Evolutionary conservation across 2,888 invertebrate genomes (phyloP), one percentile per base, ranked within the genome.

Genomic region (Dione vanillae): DNA sequence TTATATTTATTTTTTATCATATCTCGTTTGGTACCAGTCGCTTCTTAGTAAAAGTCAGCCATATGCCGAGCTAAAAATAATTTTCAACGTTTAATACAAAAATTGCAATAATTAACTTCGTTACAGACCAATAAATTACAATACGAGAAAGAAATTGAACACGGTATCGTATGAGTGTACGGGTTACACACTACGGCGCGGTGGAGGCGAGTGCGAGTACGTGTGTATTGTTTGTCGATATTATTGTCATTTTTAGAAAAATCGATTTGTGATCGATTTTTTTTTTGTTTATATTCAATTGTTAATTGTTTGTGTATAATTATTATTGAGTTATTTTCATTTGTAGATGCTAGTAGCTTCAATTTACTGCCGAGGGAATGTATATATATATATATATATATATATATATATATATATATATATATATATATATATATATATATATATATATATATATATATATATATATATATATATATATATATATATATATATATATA

Each of bases 81-180:
- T 92, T 91, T 92, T 86, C 91, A 91, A 88, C 92, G 91, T 93
- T 93, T 92, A 92, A 92, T 92, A 92, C 92, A 92, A 93, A 93
- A 93, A 93, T 93, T 89, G 90, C 89, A 92, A 92, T 93, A 93
- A 93, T 93, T 93, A 92, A 92, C 92, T 91, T 92, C 88, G 92
- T 92, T 92, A 92, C 92, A 92, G 92, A 87, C 91, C 89, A 90
- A 93, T 93, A 93, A 92, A 93, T 93, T 91, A 92, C 93, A 91
- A 92, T 91, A 89, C 88, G 86, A 91, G 90, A 91, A 92, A 92
- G 91, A 92, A 92, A 90, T 90, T 88, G 88, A 85, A 88, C 85
- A 84, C 83, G 86, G 85, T 85, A 87, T 88, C 27, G 74, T 85
- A 85, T 85, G 87, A 85, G 74, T 8, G 45, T 54, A 59, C 41